phyloP scores from a whole-genome alignment of 2,113 vertebrate species.

The Strix uralensis region DNA sequence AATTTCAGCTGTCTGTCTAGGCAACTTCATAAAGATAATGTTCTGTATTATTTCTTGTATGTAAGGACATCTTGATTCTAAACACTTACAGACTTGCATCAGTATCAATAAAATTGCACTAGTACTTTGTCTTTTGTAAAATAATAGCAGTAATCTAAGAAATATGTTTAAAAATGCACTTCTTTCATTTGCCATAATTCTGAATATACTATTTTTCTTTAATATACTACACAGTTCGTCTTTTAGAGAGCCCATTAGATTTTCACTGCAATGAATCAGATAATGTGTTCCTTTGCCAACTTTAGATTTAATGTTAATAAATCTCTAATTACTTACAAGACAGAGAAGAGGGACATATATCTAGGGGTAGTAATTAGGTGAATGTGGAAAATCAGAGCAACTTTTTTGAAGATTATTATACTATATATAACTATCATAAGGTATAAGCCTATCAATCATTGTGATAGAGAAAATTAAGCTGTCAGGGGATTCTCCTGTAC shows the following conservation, averaged over 20 bases:
- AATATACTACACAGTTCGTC: not conserved
- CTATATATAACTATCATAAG: not conserved
- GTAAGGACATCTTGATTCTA: not conserved
- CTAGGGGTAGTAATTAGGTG: not conserved
- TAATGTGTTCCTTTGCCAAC: not conserved
- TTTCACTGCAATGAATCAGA: not conserved
- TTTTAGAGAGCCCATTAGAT: not conserved
- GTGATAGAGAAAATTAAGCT: not conserved
- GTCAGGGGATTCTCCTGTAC: not conserved
- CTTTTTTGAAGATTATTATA: not conserved
- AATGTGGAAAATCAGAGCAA: not conserved
- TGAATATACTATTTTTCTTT: not conserved
- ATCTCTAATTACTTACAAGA: not conserved
- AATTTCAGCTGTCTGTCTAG: not conserved
- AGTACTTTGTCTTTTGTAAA: not conserved
- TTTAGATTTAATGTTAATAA: not conserved
- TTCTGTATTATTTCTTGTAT: not conserved
- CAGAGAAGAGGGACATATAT: not conserved
- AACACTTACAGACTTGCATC: not conserved
- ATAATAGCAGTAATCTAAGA: not conserved
- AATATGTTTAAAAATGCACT: not conserved
- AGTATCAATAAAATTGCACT: not conserved
- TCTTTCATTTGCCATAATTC: not conserved
- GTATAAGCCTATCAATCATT: not conserved
- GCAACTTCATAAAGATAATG: not conserved